phyloP scores from a whole-genome alignment of 2,113 vertebrate genomes.

The Melanerpes formicivorus region DNA sequence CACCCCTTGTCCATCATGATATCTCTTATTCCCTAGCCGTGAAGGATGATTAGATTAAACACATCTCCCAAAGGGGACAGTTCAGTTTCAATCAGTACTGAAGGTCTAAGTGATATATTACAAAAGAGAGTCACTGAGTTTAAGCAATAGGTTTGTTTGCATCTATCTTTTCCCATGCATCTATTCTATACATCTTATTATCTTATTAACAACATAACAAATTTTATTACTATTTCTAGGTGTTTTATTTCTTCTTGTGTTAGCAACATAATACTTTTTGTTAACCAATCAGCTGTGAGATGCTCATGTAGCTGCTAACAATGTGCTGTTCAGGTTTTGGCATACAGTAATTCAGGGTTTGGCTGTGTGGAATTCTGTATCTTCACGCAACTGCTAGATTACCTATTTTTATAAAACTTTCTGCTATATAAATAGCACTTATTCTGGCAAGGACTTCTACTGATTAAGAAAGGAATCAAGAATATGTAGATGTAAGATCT shows the following conservation, averaged over 20 bases:
- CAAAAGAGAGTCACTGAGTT: neutral
- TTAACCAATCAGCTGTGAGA: neutral
- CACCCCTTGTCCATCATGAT: neutral
- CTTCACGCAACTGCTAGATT: neutral
- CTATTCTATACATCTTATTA: neutral
- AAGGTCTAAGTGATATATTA: neutral
- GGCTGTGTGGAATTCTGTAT: neutral
- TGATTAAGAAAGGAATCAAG: neutral
- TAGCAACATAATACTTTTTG: neutral
- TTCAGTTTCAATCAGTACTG: neutral
- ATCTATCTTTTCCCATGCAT: neutral
- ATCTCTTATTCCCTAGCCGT: neutral
- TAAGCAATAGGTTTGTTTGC: neutral
- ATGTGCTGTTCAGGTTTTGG: neutral
- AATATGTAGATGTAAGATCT: neutral
- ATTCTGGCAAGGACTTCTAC: neutral
- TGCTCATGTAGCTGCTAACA: neutral
- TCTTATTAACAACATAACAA: neutral
- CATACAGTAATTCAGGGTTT: neutral
- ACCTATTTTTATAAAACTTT: neutral
- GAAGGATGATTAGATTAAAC: neutral
- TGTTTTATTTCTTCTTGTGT: neutral
- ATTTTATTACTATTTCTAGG: neutral
- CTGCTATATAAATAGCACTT: neutral
- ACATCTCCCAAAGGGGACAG: neutral